A percentile compares a stretch with the other conserved stretches of the same genome.
Conservation (phyloP, 2,888 invertebrate species). For the Philonicus albiceps region DNA sequence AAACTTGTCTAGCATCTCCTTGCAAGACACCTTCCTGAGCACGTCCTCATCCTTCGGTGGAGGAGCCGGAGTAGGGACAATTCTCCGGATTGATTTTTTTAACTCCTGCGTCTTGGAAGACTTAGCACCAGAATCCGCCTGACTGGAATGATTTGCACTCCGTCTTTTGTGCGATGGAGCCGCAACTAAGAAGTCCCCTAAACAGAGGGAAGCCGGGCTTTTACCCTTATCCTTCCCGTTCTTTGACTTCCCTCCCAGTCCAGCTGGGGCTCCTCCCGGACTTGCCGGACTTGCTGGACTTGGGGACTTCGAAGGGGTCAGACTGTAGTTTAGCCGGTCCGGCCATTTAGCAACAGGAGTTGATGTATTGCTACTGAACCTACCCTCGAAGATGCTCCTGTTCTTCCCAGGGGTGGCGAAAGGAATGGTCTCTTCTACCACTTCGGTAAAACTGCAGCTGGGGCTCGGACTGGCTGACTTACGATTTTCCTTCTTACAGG, state of each 20-base stretch:
- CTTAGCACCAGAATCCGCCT: slow-evolving; percentile 20
- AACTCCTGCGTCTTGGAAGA: slow-evolving; percentile 38
- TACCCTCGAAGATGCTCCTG: not conserved
- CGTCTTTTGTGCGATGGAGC: slow-evolving; percentile 52
- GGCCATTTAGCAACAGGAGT: slow-evolving; percentile 40
- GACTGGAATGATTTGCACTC: slow-evolving; percentile 40
- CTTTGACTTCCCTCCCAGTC: slow-evolving; percentile 41
- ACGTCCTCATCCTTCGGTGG: slow-evolving; percentile 57
- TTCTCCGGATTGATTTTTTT: slow-evolving; percentile 58
- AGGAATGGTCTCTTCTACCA: not conserved
- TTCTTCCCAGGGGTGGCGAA: not conserved
- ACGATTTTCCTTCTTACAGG: not conserved
- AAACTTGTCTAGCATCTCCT: slow-evolving; percentile 52
- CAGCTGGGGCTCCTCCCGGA: not conserved
- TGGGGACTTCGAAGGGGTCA: not conserved
- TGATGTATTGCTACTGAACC: slow-evolving; percentile 19
- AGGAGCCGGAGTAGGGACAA: slow-evolving; percentile 58
- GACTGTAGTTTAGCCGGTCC: slow-evolving; percentile 7
- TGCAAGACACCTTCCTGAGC: slow-evolving; percentile 53
- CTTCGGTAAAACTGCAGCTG: not conserved
- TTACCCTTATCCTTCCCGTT: slow-evolving; percentile 46
- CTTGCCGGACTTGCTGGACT: not conserved
- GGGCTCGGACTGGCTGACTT: not conserved
- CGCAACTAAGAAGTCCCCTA: slow-evolving; percentile 59
- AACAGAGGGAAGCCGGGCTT: slow-evolving; percentile 53